Percentiles rank a stretch among this genome's conserved stretches.
These are phyloP conservation scores for Epistrophe grossulariae DNA, from an alignment of 2,888 invertebrate species.

Conservation along the genomic window DNA sequence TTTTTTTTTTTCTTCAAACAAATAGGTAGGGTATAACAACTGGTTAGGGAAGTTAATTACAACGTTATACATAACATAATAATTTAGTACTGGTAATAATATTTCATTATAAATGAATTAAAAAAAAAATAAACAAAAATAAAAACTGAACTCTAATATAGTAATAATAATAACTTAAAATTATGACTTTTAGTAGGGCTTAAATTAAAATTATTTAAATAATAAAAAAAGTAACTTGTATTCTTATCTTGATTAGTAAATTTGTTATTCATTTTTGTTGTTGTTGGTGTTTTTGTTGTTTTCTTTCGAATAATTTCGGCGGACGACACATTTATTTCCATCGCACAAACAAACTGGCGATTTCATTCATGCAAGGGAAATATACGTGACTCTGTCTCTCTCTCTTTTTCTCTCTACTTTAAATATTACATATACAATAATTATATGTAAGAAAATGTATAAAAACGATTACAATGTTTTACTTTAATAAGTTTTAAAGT, in stretches of 20 bases:
- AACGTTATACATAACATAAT: conserved; percentile 77
- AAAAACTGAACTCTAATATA: conserved; percentile 68
- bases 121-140: conserved; percentile 77
- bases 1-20: conserved; percentile 65
- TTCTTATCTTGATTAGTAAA: conserved; percentile 75
- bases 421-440: conserved; percentile 61
- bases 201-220: conserved; percentile 78
- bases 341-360: conserved; percentile 82
- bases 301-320: conserved; percentile 74
- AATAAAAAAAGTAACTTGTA: conserved; percentile 78
- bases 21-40: conserved; percentile 79
- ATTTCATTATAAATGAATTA: conserved; percentile 78
- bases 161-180: conserved; percentile 80
- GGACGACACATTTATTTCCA: conserved; percentile 48
- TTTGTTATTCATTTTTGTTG: conserved; percentile 67
- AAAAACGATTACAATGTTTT: conserved; percentile 71
- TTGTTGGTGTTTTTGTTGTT: conserved; percentile 72
- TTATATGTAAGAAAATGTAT: conserved; percentile 71
- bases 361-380: conserved; percentile 79
- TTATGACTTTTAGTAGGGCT: conserved; percentile 83
- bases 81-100: conserved; percentile 78
- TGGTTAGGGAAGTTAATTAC: conserved; percentile 83
- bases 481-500: conserved; percentile 60
- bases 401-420: conserved; percentile 57
- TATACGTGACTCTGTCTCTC: conserved; percentile 79